Conservation (phyloP, 2,888 invertebrate species). For the Sepiola atlantica region DNA sequence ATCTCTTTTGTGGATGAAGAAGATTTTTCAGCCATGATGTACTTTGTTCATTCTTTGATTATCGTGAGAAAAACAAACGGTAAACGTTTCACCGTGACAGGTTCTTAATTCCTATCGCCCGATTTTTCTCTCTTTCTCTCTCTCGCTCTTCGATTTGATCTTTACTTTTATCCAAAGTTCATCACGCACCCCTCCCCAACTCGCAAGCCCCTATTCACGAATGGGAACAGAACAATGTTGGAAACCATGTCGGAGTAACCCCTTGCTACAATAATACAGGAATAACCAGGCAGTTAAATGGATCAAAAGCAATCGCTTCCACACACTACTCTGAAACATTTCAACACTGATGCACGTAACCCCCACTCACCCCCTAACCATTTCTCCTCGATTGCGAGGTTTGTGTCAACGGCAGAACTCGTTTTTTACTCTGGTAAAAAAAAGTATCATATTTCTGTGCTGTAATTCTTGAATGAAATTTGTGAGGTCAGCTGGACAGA, state of each 20-base stretch:
- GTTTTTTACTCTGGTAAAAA: background rate
- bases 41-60: background rate
- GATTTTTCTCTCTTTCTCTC: conserved; percentile 32
- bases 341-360: background rate
- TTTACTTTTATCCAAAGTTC: background rate
- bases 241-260: conserved; percentile 1
- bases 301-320: background rate
- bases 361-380: background rate
- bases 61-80: background rate
- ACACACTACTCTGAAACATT: too few species aligned
- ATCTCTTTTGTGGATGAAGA: background rate
- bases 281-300: background rate
- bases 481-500: background rate
- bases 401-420: background rate
- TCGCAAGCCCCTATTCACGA: background rate
- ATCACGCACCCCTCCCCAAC: background rate
- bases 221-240: background rate
- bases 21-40: background rate
- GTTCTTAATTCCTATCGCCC: background rate
- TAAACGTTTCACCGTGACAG: background rate
- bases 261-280: background rate
- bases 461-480: background rate
- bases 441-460: background rate
- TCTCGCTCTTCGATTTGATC: background rate
- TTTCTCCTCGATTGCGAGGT: background rate